A percentile compares a stretch with the other conserved stretches of the same genome.
These are phyloP conservation scores for Aurelia aurita complex sp. Pacific DNA, from an alignment of 30 jellyfish, hydroid and myxozoan genomes.

Conservation along the genomic window DNA sequence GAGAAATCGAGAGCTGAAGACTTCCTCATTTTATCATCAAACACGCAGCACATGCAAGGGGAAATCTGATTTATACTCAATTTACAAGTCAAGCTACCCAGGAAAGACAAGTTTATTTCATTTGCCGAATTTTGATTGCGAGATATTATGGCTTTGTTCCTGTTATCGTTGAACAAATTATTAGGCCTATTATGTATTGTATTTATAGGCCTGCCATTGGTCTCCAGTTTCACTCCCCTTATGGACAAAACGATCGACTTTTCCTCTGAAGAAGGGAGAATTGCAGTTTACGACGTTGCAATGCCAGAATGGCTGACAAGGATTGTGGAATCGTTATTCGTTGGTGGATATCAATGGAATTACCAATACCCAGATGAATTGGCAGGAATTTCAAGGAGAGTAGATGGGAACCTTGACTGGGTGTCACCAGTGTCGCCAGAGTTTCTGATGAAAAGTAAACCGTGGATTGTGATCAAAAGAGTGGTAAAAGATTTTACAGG, in stretches of 20 bases:
- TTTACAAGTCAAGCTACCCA: too few species aligned
- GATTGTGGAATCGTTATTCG: not conserved
- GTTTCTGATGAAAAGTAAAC: slow-evolving; percentile 46
- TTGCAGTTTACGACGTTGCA: slow-evolving; percentile 56
- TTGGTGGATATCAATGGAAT: slow-evolving; percentile 27
- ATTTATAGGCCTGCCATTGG: too few species aligned
- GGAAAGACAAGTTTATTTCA: too few species aligned
- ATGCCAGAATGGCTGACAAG: slow-evolving; percentile 59
- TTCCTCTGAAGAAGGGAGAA: slow-evolving; percentile 20
- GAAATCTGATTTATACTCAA: too few species aligned
- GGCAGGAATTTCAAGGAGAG: slow-evolving; percentile 9
- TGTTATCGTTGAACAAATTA: too few species aligned
- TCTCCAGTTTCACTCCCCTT: not conserved
- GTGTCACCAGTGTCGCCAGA: slow-evolving; percentile 48
- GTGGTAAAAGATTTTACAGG: slow-evolving; percentile 38
- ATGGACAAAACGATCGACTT: slow-evolving; percentile 23
- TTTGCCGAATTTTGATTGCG: too few species aligned
- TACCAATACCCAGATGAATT: slow-evolving; percentile 54
- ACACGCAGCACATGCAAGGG: too few species aligned
- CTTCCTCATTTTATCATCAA: too few species aligned
- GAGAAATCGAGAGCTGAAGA: too few species aligned
- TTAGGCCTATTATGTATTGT: too few species aligned
- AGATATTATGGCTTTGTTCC: too few species aligned
- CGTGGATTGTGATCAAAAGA: slow-evolving; percentile 39
- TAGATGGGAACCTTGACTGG: slow-evolving; percentile 42